These are phyloP conservation scores for Neosilurus mollespiculum DNA, from an alignment of 2,797 vertebrate species.

Conservation along the genomic window DNA sequence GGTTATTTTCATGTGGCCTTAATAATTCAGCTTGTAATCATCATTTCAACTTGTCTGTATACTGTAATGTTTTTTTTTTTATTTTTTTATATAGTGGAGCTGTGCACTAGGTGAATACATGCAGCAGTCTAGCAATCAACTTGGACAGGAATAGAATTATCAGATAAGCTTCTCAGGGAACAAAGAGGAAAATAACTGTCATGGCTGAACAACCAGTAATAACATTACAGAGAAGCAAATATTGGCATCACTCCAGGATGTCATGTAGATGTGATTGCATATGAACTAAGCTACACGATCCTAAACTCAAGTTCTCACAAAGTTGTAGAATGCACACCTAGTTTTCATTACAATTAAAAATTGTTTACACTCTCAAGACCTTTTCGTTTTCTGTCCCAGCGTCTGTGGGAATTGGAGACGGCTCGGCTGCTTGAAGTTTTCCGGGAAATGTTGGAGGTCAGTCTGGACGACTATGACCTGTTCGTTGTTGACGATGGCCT, in stretches of 20 bases:
- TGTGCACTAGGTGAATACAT: no score
- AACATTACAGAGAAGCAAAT: neutral
- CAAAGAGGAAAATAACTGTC: neutral
- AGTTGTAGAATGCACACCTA: neutral
- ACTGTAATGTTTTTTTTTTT: no score
- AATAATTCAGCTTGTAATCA: no score
- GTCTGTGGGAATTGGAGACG: slow-evolving; percentile 77
- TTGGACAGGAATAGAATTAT: no score
- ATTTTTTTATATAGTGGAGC: no score
- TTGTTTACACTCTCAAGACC: neutral
- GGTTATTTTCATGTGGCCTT: no score
- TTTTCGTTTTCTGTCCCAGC: slow-evolving; percentile 58
- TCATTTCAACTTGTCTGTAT: no score
- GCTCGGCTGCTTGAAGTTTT: slow-evolving; percentile 66
- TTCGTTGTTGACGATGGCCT: slow-evolving; percentile 73
- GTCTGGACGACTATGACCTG: slow-evolving; percentile 73
- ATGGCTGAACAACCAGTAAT: neutral
- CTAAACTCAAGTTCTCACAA: neutral
- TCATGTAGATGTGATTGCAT: neutral
- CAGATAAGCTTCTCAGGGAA: neutral
- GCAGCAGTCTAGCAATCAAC: no score
- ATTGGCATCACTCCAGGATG: neutral
- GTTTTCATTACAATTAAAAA: neutral
- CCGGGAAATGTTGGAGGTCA: slow-evolving; percentile 60
- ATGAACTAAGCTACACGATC: neutral